Evolutionary conservation across 1,140 invertebrate species (phyloP), one percentile per base, ranked within the genome.

Genomic region (Bombus turneri): DNA sequence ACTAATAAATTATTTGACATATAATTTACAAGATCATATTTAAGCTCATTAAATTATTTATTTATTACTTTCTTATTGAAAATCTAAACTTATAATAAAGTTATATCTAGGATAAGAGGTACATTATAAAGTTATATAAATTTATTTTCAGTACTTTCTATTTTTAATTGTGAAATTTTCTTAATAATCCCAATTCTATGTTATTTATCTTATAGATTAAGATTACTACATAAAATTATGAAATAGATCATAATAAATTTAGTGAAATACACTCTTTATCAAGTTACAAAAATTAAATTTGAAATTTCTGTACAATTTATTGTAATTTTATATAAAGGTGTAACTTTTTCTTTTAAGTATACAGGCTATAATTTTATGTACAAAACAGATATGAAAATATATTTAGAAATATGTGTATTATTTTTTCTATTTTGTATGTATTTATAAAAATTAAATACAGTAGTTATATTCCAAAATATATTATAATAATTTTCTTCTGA

Each of bases 381-480:
- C 9, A 28, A 59, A 72, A 73, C 22, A 41, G 73, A 43, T 18
- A 53, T 69, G 22, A 80, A 77, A 71, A 71, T 68, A 71, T 68
- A 47, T 73, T 73, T 73, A 18, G 28, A 43, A 43, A 43, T 73
- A 28, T 28, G 5, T 71, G 25, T 71, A 71, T 41, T 41, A 43
- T 31, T 73, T 31, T 43, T 22, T n/a, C 18, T 73, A 3, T n/a
- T 31, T 41, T 73, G 4, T 31, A 25, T 75, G 37, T 28, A 57
- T 47, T 34, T 75, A 53, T 57, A 34, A 53, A 75, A 53, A 28
- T 25, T 43, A 53, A 31, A 15, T 12, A 28, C 62, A 43, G 34
- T 81, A 81, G 34, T 34, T 74, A 8, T 28, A 82, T 64, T 34
- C 22, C 39, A 25, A 81, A 22, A 37, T 62, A 47, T 74, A 74